Evolutionary conservation across 1,140 invertebrate genomes (phyloP), one percentile per base, ranked within the genome.

Genomic region (Micrasema minimum): DNA sequence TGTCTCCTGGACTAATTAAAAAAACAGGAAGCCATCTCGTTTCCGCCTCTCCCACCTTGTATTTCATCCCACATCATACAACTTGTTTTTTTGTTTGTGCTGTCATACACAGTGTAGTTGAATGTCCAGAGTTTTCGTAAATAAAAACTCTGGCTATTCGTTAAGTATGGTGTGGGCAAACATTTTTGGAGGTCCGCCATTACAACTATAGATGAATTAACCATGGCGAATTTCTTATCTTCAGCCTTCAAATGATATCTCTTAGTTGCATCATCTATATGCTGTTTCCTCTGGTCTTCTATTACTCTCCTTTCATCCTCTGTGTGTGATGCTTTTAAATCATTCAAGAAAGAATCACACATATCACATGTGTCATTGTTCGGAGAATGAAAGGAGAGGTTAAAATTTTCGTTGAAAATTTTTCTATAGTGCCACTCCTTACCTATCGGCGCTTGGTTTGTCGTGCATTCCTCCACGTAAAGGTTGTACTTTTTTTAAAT

Each of bases 111-210:
- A 53, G 50, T 53, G 12, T 53, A 26, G 20, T 22, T 22, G 16
- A 53, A 20, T 4, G 6, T 23, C 9, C 16, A 53, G 12, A 53
- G 20, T 57, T 57, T 57, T n/a, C 26, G 12, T 0, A 37, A 37
- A 37, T 57, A 57, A 37, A 57, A 57, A 37, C 53, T 57, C 18
- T 57, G 53, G 10, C 23, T 35, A 57, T 38, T 57, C 7, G n/a
- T 57, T 1, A 57, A 7, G 22, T 35, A 37, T 31, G 26, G 26
- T n/a, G 20, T 55, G 10, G 51, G 26, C 12, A 57, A 5, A 57
- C 53, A 57, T 38, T 57, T 57, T 5, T 51, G 3, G 5, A 57
- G 53, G 26, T 31, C 53, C 2, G 18, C 23, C 26, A 57, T 57
- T 57, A 57, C 23, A 35, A 57, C 35, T 35, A 6, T 35, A 31